Evolutionary conservation across 2,888 invertebrate species (phyloP).

Genomic region (Ormia ochracea): DNA sequence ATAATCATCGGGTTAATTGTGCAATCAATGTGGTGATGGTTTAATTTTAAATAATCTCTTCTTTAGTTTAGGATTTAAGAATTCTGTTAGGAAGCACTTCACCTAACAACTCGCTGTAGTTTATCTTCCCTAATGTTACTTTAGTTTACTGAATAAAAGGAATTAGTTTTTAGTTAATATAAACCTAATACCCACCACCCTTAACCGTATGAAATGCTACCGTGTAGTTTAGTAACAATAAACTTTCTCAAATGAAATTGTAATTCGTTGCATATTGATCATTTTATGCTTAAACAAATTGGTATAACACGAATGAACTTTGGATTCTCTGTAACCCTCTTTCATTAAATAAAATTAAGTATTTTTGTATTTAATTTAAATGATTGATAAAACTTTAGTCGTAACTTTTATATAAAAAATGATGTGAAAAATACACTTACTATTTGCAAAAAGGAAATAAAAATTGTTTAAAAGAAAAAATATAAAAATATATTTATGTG

Average conservation of each 20-base stretch:
- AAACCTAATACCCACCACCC: background rate
- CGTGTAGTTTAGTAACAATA: constrained; percentile 39
- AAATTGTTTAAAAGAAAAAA: constrained; percentile 44
- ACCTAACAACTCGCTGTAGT: constrained; percentile 30
- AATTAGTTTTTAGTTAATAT: background rate
- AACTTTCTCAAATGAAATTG: background rate
- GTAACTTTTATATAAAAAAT: constrained; percentile 24
- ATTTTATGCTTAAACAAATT: background rate
- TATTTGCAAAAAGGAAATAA: constrained; percentile 47
- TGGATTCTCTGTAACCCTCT: too few species aligned
- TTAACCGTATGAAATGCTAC: constrained; percentile 16
- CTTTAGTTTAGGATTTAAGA: constrained; percentile 14
- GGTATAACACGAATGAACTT: too few species aligned
- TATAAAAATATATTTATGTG: constrained; percentile 12
- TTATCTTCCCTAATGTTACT: constrained; percentile 2
- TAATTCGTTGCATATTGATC: background rate
- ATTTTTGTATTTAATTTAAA: constrained; percentile 21
- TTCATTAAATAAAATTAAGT: background rate
- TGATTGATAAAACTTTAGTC: constrained; percentile 16
- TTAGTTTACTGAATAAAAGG: background rate
- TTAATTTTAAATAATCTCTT: constrained; percentile 61
- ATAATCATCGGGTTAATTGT: constrained; percentile 86
- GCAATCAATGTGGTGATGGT: constrained; percentile 84
- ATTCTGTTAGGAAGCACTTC: background rate
- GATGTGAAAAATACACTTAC: constrained; percentile 22